A percentile compares a stretch with the other conserved stretches of the same genome.
Conservation (phyloP, 1,140 invertebrate species). For the Drosophila sproati region DNA sequence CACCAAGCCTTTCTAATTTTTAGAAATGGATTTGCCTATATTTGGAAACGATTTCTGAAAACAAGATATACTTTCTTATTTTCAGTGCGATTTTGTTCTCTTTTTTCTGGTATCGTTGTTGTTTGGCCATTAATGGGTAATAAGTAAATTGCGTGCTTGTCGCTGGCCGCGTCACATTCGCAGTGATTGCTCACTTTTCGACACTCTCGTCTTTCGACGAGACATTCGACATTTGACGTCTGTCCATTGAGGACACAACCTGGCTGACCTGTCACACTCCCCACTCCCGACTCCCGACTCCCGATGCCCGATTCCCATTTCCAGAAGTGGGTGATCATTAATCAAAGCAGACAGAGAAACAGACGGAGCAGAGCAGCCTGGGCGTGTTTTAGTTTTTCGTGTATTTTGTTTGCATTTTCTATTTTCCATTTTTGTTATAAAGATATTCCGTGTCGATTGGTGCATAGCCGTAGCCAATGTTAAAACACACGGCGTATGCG, state of each 20-base stretch:
- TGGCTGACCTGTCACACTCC: conserved; percentile 12
- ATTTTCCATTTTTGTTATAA: conserved; percentile 62
- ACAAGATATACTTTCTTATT: no score
- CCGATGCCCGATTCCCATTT: background rate
- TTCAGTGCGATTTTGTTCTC: background rate
- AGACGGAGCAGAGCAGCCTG: conserved; percentile 3
- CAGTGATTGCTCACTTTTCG: conserved; percentile 82
- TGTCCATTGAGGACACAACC: conserved; percentile 21
- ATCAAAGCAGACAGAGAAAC: conserved; percentile 64
- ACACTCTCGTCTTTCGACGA: conserved; percentile 50
- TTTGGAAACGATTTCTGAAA: no score
- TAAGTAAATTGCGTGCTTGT: conserved; percentile 81
- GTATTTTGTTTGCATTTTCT: conserved; percentile 69
- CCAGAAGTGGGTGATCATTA: conserved; percentile 61
- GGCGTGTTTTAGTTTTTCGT: conserved; percentile 54
- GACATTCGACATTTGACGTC: conserved; percentile 35
- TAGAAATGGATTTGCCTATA: no score
- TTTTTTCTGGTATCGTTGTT: conserved; percentile 9
- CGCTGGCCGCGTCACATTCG: conserved; percentile 65
- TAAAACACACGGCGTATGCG: conserved; percentile 43
- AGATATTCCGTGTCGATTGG: conserved; percentile 72
- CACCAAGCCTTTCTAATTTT: no score
- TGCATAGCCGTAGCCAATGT: conserved; percentile 7
- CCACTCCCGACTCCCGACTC: conserved; percentile 20
- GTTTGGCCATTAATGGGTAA: conserved; percentile 73